Evolutionary conservation across 1,140 invertebrate genomes (phyloP).

Genomic region (Bombus haemorrhoidalis): DNA sequence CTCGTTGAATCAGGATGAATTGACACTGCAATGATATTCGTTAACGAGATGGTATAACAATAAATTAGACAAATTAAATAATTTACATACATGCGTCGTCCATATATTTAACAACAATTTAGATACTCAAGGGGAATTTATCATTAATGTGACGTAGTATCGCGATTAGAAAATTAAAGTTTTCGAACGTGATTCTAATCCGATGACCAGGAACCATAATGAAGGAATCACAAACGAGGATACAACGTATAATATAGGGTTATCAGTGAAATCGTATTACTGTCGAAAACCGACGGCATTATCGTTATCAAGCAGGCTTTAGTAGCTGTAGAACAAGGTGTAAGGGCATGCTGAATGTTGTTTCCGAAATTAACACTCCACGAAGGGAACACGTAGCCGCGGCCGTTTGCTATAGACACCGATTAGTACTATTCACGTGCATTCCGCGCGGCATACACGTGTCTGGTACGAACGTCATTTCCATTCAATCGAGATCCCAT

Average conservation of each 20-base stretch:
- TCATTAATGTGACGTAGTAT: too few relatives aligned
- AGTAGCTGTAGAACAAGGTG: slow-evolving; percentile 56
- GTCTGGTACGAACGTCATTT: slow-evolving; percentile 73
- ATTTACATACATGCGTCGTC: too few relatives aligned
- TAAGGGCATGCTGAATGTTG: slow-evolving; percentile 68
- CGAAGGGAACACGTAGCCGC: slow-evolving; percentile 55
- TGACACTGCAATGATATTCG: too few relatives aligned
- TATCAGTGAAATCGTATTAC: slow-evolving; percentile 24
- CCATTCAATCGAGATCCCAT: slow-evolving; percentile 76
- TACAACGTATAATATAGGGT: not conserved
- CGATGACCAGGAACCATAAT: not conserved
- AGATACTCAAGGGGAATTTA: too few relatives aligned
- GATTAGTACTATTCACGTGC: slow-evolving; percentile 75
- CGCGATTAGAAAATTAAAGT: too few relatives aligned
- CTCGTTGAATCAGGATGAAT: too few relatives aligned
- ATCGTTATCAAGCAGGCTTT: slow-evolving; percentile 61
- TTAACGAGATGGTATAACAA: too few relatives aligned
- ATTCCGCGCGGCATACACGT: slow-evolving; percentile 70
- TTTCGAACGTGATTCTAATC: not conserved
- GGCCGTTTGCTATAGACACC: slow-evolving; percentile 68
- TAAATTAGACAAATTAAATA: too few relatives aligned
- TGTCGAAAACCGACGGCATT: slow-evolving; percentile 55
- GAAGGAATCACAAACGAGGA: not conserved
- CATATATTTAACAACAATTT: too few relatives aligned
- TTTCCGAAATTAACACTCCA: slow-evolving; percentile 69